Evolutionary conservation across 2,113 vertebrate genomes (phyloP).

Genomic region (Trematocara marginatum): DNA sequence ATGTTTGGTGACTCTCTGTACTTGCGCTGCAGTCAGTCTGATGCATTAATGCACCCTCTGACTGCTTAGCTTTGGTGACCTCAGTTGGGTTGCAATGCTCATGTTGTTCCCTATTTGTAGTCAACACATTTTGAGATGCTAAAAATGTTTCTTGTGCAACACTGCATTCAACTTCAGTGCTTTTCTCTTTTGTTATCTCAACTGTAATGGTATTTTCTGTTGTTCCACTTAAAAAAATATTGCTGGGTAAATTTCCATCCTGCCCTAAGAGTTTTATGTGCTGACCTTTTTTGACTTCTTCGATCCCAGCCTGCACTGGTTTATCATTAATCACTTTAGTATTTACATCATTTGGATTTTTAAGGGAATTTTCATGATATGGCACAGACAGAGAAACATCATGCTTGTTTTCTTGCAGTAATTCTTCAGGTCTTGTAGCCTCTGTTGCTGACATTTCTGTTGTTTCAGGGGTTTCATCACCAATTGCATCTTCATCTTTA

Average conservation of each 20-base stretch:
- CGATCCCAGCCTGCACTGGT: background rate
- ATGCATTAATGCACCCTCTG: background rate
- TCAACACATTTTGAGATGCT: background rate
- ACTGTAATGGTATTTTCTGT: background rate
- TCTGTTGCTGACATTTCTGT: background rate
- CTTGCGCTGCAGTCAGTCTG: background rate
- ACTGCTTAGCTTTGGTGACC: background rate
- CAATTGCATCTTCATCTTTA: background rate
- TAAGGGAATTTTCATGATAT: background rate
- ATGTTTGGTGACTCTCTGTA: background rate
- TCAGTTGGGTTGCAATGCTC: background rate
- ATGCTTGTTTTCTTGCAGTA: background rate
- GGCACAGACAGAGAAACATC: background rate
- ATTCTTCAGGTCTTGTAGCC: background rate
- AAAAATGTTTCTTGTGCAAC: background rate
- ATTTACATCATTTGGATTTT: background rate
- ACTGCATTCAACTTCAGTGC: background rate
- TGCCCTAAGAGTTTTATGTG: background rate
- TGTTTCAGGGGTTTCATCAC: background rate
- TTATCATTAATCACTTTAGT: background rate
- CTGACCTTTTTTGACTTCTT: background rate
- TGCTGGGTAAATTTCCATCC: background rate
- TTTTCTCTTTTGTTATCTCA: background rate
- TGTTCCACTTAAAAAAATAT: background rate
- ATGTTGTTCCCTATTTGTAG: background rate